A percentile compares a stretch with the other conserved stretches of the same genome.
Evolutionary conservation across 2,888 invertebrate genomes (phyloP).

Genomic region (Caenorhabditis sulstoni): DNA sequence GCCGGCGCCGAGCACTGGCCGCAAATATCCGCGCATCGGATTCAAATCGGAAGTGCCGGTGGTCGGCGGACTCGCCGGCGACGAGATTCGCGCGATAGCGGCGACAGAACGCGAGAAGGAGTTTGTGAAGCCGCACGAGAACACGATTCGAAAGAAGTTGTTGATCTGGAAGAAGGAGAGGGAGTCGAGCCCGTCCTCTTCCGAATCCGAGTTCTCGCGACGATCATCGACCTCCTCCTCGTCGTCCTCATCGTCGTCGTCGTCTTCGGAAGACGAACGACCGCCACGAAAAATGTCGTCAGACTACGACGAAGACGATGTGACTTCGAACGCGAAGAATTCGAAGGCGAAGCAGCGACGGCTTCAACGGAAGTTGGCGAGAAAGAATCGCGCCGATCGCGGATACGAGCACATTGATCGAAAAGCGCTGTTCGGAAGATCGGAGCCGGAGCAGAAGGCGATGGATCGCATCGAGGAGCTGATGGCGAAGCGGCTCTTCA

Average conservation of each 20-base stretch:
- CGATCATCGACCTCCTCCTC: not conserved
- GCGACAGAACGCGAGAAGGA: not conserved
- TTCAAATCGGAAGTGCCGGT: conserved; percentile 15
- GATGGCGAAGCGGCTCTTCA: not conserved
- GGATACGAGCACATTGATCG: conserved; percentile 51
- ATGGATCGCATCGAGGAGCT: not conserved
- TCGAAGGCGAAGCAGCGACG: not conserved
- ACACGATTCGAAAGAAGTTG: conserved; percentile 23
- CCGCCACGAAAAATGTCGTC: too few relatives aligned
- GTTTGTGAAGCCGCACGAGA: conserved; percentile 24
- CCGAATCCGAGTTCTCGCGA: not conserved
- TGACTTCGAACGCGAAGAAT: not conserved
- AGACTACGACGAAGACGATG: not conserved
- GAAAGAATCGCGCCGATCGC: conserved; percentile 13
- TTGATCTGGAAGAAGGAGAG: conserved; percentile 7
- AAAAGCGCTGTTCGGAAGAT: conserved; percentile 5
- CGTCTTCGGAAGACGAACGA: too few relatives aligned
- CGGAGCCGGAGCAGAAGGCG: conserved; percentile 7
- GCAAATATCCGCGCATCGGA: conserved; percentile 37
- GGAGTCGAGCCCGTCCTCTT: not conserved
- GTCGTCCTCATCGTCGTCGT: not conserved
- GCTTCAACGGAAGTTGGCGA: too few relatives aligned
- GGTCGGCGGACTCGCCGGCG: conserved; percentile 31
- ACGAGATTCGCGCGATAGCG: not conserved
- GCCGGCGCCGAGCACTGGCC: conserved; percentile 46